These are phyloP conservation scores for Sciurus carolinensis DNA, from an alignment of 2,797 vertebrate genomes.

Conservation along the genomic window DNA sequence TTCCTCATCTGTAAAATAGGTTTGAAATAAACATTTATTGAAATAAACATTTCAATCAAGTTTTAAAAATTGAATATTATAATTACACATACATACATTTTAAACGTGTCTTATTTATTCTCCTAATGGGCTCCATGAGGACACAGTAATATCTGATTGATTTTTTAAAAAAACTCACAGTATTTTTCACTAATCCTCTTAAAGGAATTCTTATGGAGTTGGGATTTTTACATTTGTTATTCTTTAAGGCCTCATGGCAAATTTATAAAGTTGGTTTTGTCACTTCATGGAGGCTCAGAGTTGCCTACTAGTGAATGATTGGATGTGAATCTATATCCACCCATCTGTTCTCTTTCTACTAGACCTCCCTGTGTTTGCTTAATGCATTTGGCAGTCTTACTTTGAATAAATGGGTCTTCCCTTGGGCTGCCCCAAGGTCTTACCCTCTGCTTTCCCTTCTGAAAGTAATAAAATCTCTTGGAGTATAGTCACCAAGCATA, in stretches of 20 bases:
- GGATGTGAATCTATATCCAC: neutral
- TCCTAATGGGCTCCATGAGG: slow-evolving; percentile 9
- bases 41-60: neutral
- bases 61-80: neutral
- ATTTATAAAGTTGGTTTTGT: neutral
- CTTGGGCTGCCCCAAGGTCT: neutral
- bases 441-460: slow-evolving; percentile 2
- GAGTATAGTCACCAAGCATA: neutral
- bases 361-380: neutral
- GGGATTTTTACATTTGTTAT: neutral
- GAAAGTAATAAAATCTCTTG: neutral
- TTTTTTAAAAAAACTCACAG: neutral
- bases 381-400: slow-evolving; percentile 1
- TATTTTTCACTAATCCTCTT: neutral
- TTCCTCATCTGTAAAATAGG: neutral
- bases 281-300: neutral
- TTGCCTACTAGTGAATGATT: neutral
- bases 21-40: too few relatives aligned
- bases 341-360: neutral
- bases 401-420: neutral
- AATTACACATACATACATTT: neutral
- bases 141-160: slow-evolving; percentile 18
- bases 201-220: neutral
- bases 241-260: slow-evolving; percentile 40
- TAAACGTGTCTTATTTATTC: neutral